Evolutionary conservation across 2,888 invertebrate species (phyloP), one percentile per base, ranked within the genome.

Genomic region (Tipula vernalis): DNA sequence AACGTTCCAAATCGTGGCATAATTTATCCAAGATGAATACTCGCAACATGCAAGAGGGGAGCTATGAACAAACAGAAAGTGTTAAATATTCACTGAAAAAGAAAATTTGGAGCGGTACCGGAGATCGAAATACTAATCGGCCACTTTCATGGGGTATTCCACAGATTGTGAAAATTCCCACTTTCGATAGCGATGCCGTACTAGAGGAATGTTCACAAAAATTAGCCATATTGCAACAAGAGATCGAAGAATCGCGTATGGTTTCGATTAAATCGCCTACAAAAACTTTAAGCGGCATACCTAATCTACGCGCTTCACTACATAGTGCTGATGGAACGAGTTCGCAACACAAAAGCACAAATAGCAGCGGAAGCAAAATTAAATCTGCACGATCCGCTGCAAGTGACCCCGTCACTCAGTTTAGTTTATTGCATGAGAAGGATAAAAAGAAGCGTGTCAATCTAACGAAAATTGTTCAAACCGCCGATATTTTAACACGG

Each of bases 51-150:
- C 28, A 28, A 28, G 28, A 28, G 28, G 28, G 28, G 28, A 28
- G 2, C 28, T 28, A 28, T 28, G 28, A 28, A 28, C 89, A 89
- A 5, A 88, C 88, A 15, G 92, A 91, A 15, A 91, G 90, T 36
- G 93, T 95, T 6, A 95, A 95, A 90, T 90, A 96, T 5, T 93
- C 95, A 0, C 90, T 96, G 41, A 95, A 94, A 89, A 95, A 94
- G 90, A 95, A 95, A 91, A 93, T 96, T 85, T 96, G 96, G 96
- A 95, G 94, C 2, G 96, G 96, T 5, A 88, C 91, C 87, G 88
- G 93, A 92, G 89, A 91, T 89, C 13, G 90, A 2, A 87, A 88
- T 13, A 87, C 87, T 42, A 87, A 86, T 39, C 89, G 91, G 86
- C 95, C 95, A 0, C 88, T 96, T 36, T 94, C 95, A 0, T 96